Conservation (phyloP, 2,888 invertebrate genomes). For the Ctenicera cuprea region DNA sequence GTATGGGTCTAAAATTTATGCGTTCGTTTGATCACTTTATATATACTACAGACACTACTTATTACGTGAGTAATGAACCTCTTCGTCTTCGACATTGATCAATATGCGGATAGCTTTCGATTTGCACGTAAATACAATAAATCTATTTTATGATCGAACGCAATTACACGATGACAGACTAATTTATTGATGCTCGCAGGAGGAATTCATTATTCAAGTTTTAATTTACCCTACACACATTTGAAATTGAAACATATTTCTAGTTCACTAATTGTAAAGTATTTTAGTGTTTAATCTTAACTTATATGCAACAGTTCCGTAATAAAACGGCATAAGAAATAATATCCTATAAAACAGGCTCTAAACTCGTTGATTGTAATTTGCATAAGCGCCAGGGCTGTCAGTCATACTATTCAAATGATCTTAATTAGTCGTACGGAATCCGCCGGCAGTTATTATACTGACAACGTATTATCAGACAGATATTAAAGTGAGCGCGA, state of each 20-base stretch:
- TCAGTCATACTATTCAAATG: slow-evolving; percentile 65
- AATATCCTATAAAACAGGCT: slow-evolving; percentile 28
- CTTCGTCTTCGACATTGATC: slow-evolving; percentile 27
- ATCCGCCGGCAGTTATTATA: slow-evolving; percentile 60
- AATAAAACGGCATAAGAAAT: slow-evolving; percentile 35
- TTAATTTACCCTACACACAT: slow-evolving; percentile 25
- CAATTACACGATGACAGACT: slow-evolving; percentile 62
- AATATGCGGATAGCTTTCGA: slow-evolving; percentile 51
- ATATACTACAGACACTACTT: slow-evolving; percentile 15
- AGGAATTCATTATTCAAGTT: slow-evolving; percentile 35
- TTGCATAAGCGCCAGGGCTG: slow-evolving; percentile 62
- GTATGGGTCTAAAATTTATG: slow-evolving; percentile 8
- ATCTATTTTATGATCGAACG: slow-evolving; percentile 62
- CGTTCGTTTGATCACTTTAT: slow-evolving; percentile 18
- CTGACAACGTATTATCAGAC: slow-evolving; percentile 58
- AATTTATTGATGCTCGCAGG: slow-evolving; percentile 54
- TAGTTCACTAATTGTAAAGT: background rate
- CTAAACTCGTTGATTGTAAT: slow-evolving; percentile 55
- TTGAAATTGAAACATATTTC: background rate
- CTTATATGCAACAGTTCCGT: background rate
- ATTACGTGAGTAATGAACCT: slow-evolving; percentile 27
- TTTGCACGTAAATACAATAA: slow-evolving; percentile 62
- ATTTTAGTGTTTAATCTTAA: background rate
- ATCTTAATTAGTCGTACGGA: slow-evolving; percentile 66
- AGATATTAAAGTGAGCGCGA: slow-evolving; percentile 62